Evolutionary conservation across 1,140 invertebrate genomes (phyloP).

Genomic region (Triops cancriformis): DNA sequence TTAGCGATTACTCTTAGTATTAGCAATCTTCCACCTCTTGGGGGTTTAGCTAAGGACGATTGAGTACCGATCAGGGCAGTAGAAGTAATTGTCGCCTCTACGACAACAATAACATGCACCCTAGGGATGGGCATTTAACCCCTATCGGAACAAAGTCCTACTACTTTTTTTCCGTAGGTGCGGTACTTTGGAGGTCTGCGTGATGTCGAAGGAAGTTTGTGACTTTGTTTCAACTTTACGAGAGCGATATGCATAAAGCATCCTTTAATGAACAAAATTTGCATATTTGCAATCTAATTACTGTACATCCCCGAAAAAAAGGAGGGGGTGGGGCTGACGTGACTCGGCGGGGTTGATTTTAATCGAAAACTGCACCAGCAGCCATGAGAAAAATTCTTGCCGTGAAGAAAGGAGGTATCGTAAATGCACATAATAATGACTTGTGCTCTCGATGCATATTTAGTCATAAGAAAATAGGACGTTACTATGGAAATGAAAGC

Average conservation of each 20-base stretch:
- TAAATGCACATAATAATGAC: too few species aligned
- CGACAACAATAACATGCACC: conserved; percentile 4
- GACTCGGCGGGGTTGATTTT: too few species aligned
- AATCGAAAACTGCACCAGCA: too few species aligned
- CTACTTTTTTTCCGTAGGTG: neutral
- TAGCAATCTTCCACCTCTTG: neutral
- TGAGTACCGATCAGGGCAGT: neutral
- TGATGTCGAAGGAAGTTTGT: too few species aligned
- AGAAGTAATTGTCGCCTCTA: conserved; percentile 1
- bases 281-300: neutral
- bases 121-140: neutral
- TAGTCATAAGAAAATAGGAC: neutral
- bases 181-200: too few species aligned
- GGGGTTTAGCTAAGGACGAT: neutral
- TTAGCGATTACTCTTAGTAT: too few species aligned
- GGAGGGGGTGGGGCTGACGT: too few species aligned
- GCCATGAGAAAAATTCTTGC: too few species aligned
- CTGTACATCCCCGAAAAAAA: neutral
- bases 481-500: conserved; percentile 14
- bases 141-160: neutral
- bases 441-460: neutral
- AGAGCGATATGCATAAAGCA: too few species aligned
- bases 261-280: neutral
- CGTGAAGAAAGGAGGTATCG: too few species aligned
- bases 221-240: too few species aligned